Evolutionary conservation across 2,113 vertebrate species (phyloP).

Genomic region (Phylloscopus whistleri): DNA sequence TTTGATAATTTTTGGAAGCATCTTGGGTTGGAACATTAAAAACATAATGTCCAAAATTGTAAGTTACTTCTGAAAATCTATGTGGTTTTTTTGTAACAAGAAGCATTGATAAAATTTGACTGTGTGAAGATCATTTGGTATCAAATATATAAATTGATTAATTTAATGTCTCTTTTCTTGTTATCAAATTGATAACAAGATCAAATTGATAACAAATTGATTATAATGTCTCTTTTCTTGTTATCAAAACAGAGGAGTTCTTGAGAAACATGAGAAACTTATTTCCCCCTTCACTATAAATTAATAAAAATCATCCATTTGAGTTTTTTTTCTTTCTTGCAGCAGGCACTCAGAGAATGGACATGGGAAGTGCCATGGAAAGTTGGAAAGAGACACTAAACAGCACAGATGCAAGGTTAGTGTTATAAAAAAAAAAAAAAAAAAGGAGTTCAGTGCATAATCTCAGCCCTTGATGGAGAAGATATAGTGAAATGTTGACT

Average conservation of each 20-base stretch:
- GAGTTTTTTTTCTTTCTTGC: not conserved
- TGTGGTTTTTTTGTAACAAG: not conserved
- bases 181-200: too few relatives aligned
- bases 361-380: not conserved
- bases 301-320: not conserved
- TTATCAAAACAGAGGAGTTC: not conserved
- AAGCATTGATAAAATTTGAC: not conserved
- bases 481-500: conserved; percentile 54
- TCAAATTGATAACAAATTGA: too few relatives aligned
- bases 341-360: not conserved
- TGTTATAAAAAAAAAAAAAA: not conserved
- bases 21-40: not conserved
- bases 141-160: not conserved
- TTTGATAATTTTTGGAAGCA: not conserved
- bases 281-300: not conserved
- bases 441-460: not conserved
- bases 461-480: conserved; percentile 35
- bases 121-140: rapidly evolving
- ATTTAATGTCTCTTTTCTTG: not conserved
- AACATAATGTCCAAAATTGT: not conserved
- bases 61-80: not conserved
- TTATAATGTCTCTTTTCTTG: not conserved
- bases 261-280: not conserved
- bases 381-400: not conserved
- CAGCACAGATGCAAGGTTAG: conserved; percentile 10